Evolutionary conservation across 2,113 vertebrate species (phyloP), one percentile per base, ranked within the genome.

Genomic region (Chaetodon trifascialis): DNA sequence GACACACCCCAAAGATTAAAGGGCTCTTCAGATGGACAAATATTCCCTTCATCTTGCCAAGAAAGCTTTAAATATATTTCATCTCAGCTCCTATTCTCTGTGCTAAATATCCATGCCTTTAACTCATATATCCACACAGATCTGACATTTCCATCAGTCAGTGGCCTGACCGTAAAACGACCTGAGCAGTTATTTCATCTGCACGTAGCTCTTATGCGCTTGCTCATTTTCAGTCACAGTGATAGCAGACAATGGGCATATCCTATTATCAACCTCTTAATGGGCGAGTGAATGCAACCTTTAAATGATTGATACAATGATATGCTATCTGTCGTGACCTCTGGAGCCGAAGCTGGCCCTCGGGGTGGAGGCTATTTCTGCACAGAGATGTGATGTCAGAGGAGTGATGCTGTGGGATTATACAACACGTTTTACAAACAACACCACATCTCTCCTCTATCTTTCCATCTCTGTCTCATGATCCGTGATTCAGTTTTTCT

Each of bases 351-450:
- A 30, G 66, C n/a, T 36, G 54, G 47, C 47, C 51, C 30, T 69
- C 67, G 6, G 63, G 40, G 44, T 21, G 79, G 70, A 67, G 59
- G 66, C 73, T 76, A 44, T 82, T 86, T 92, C 62, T 93, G 80
- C 89, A 89, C 81, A 90, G 77, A 44, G 68, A 4, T 25, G 70
- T 77, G 83, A 87, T 70, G 78, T 89, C 89, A 85, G 66, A 79
- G 60, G 40, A 69, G 69, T 86, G 84, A 88, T 76, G 73, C 73
- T 79, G 79, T 69, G 62, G 65, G 63, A 79, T 82, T 79, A 83
- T 54, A 77, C 52, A 78, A 81, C 73, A 59, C 56, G 10, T 52
- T 7, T 34, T n/a, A 58, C 21, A 70, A 82, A 81, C 79, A 81
- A 19, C 74, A 67, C 42, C 73, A 64, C 15, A 0, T 23, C 47